A percentile compares a stretch with the other conserved stretches of the same genome.
phyloP scores from a whole-genome alignment of 2,113 vertebrate genomes.

The human (Homo sapiens) region DNA sequence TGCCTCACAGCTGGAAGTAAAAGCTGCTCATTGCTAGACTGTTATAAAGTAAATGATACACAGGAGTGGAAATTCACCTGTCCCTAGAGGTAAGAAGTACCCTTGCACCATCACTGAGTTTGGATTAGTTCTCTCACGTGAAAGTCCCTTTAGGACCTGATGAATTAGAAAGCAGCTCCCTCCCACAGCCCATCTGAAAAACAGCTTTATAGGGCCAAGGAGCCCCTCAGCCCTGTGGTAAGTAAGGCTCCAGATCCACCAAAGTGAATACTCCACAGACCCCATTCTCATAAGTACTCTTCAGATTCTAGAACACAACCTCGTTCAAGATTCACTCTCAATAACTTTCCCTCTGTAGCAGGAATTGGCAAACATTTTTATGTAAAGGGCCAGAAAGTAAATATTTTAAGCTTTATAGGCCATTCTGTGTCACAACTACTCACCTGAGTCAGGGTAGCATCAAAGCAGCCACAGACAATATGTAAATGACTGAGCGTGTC shows the following conservation, averaged over 20 bases:
- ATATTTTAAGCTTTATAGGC: not conserved
- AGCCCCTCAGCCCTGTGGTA: not conserved
- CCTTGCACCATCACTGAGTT: not conserved
- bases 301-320: not conserved
- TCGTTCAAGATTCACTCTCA: not conserved
- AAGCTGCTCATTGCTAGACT: not conserved
- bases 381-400: not conserved
- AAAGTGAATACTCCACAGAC: not conserved
- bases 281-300: not conserved
- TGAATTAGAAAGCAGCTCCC: not conserved
- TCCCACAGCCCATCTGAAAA: not conserved
- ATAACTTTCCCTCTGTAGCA: not conserved
- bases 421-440: not conserved
- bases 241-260: not conserved
- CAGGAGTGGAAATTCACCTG: constrained; percentile 46
- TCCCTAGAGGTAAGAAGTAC: not conserved
- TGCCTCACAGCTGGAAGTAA: constrained; percentile 69
- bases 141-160: not conserved
- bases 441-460: not conserved
- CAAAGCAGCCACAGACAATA: not conserved
- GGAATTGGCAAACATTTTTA: not conserved
- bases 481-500: not conserved
- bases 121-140: not conserved
- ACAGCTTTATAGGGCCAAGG: not conserved
- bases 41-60: not conserved